These are phyloP conservation scores for Aquatica leii DNA, from an alignment of 2,888 invertebrate species.

Conservation along the genomic window DNA sequence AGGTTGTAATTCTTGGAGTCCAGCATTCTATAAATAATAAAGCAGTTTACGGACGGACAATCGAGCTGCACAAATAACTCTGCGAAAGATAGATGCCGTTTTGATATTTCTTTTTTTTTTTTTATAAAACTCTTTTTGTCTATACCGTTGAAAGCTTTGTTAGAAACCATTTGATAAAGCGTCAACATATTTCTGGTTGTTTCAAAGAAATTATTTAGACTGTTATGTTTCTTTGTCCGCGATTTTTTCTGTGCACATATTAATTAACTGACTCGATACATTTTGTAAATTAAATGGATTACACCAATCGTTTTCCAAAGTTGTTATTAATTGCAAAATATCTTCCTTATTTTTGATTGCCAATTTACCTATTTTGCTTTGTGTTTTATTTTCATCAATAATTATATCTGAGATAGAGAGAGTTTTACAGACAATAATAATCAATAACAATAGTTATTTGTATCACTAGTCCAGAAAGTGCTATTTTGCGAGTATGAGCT, in stretches of 20 bases:
- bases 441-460: too few relatives aligned
- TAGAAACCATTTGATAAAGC: slow-evolving; percentile 3
- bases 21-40: not conserved
- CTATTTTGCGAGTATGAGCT: too few relatives aligned
- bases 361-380: too few relatives aligned
- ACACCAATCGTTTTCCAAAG: too few relatives aligned
- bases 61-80: slow-evolving; percentile 28
- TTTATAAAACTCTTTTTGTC: slow-evolving; percentile 2
- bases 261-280: slow-evolving; percentile 20
- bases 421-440: too few relatives aligned
- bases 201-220: not conserved
- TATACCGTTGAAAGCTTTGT: slow-evolving; percentile 17
- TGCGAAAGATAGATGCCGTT: slow-evolving; percentile 34
- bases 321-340: too few relatives aligned
- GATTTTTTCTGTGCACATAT: slow-evolving; percentile 22
- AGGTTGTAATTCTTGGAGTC: not conserved
- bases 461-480: too few relatives aligned
- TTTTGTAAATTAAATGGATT: slow-evolving; percentile 19
- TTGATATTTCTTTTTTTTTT: slow-evolving; percentile 10
- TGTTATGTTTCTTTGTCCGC: slow-evolving; percentile 6
- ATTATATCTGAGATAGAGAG: too few relatives aligned
- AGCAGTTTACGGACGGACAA: not conserved
- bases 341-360: too few relatives aligned
- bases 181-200: not conserved
- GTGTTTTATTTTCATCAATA: too few relatives aligned